Conservation (phyloP, 2,888 invertebrate genomes). For the Noctua janthina region DNA sequence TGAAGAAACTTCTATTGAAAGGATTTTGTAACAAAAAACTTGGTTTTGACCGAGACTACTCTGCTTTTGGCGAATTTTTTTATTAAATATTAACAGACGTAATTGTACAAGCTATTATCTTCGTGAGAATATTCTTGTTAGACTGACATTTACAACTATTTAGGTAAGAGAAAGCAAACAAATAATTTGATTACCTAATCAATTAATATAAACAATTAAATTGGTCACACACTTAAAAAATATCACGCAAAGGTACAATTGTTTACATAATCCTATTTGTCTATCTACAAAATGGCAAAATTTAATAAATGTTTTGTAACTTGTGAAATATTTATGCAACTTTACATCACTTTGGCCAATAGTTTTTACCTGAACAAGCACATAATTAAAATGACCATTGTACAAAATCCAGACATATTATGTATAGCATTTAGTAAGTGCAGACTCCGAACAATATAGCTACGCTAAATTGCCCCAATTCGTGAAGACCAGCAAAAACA, state of each 20-base stretch:
- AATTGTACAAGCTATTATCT: not conserved
- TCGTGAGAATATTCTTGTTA: not conserved
- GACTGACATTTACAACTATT: conserved; percentile 22
- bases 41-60: not conserved
- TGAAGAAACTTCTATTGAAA: conserved; percentile 17
- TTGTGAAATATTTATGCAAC: not conserved
- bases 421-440: not conserved
- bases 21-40: conserved; percentile 5
- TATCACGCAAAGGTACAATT: conserved; percentile 29
- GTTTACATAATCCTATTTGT: conserved; percentile 4
- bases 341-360: not conserved
- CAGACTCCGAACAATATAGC: not conserved
- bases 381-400: not conserved
- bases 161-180: conserved; percentile 32
- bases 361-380: not conserved
- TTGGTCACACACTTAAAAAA: conserved; percentile 9
- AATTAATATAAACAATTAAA: conserved; percentile 35
- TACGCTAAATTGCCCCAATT: not conserved
- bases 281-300: not conserved
- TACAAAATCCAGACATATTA: not conserved
- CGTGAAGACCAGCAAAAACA: conserved; percentile 9
- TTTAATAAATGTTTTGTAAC: not conserved
- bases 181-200: conserved; percentile 24
- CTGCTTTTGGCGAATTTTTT: not conserved
- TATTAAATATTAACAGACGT: not conserved